Conservation (phyloP, 2,113 vertebrate genomes). For the Pagrus major region DNA sequence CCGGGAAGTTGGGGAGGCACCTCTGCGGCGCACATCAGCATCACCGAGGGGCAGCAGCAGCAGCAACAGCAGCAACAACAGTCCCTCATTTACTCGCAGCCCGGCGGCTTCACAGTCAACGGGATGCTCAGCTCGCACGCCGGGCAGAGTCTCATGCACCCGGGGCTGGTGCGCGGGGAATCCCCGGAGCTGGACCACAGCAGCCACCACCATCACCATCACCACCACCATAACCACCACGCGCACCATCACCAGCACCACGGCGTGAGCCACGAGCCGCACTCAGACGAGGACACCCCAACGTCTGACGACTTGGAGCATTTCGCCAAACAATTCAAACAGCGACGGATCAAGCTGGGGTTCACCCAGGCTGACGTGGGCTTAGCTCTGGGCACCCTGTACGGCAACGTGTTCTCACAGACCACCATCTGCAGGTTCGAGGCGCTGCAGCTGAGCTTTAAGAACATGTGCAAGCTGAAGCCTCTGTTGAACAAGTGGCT, state of each 20-base stretch:
- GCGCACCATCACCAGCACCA: conserved; percentile 84
- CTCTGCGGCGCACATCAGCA: conserved; percentile 90
- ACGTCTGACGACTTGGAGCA: conserved; percentile 92
- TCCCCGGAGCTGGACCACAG: conserved; percentile 94
- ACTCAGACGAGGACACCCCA: conserved; percentile 94
- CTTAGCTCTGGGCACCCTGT: conserved; percentile 88
- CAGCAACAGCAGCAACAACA: conserved; percentile 87
- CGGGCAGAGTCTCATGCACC: conserved; percentile 92
- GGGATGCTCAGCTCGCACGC: conserved; percentile 94
- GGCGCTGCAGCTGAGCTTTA: conserved; percentile 91
- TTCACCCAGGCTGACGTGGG: conserved; percentile 93
- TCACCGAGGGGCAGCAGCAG: conserved; percentile 84
- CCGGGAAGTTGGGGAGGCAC: conserved; percentile 89
- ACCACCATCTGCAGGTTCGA: conserved; percentile 92
- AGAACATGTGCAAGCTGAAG: conserved; percentile 93
- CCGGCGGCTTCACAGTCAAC: conserved; percentile 95
- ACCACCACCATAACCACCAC: conserved; percentile 89
- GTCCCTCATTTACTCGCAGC: conserved; percentile 92
- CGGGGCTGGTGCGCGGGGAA: conserved; percentile 91
- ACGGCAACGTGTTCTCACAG: conserved; percentile 92
- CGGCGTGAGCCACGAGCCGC: conserved; percentile 89
- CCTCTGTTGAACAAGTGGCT: conserved; percentile 94
- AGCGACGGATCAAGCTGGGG: conserved; percentile 91
- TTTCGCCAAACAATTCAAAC: conserved; percentile 93
- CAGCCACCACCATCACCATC: conserved; percentile 85